These are phyloP conservation scores for Pachydiplax longipennis DNA, from an alignment of 2,888 invertebrate genomes.

Conservation along the genomic window DNA sequence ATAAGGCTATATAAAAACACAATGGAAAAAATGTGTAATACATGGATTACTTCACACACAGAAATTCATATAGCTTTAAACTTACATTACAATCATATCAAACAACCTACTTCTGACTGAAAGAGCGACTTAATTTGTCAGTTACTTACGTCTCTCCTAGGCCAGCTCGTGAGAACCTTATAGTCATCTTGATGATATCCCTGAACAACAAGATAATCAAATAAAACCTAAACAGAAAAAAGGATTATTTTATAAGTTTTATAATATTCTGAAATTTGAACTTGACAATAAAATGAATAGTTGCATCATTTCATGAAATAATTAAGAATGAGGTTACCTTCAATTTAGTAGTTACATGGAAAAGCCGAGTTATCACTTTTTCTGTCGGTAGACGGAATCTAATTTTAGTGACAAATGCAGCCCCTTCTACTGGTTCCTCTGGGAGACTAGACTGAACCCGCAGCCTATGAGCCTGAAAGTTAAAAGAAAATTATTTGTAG, in stretches of 20 bases:
- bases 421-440: constrained; percentile 70
- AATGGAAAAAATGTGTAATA: no score
- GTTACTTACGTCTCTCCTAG: constrained; percentile 89
- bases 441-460: constrained; percentile 74
- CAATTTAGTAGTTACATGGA: constrained; percentile 68
- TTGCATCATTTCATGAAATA: not conserved
- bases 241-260: no score
- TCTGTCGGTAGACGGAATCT: constrained; percentile 84
- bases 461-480: constrained; percentile 63
- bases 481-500: constrained; percentile 12
- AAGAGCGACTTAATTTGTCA: not conserved
- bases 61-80: no score
- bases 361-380: constrained; percentile 78
- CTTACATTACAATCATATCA: no score
- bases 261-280: no score
- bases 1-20: no score
- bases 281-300: no score
- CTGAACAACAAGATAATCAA: constrained; percentile 87
- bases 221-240: constrained; percentile 67
- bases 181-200: constrained; percentile 88
- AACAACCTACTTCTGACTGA: no score
- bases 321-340: constrained; percentile 58
- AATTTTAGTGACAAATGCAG: constrained; percentile 72
- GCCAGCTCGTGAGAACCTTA: constrained; percentile 93
- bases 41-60: no score